Evolutionary conservation across 1,140 invertebrate genomes (phyloP).

Genomic region (Habropoda laboriosa): DNA sequence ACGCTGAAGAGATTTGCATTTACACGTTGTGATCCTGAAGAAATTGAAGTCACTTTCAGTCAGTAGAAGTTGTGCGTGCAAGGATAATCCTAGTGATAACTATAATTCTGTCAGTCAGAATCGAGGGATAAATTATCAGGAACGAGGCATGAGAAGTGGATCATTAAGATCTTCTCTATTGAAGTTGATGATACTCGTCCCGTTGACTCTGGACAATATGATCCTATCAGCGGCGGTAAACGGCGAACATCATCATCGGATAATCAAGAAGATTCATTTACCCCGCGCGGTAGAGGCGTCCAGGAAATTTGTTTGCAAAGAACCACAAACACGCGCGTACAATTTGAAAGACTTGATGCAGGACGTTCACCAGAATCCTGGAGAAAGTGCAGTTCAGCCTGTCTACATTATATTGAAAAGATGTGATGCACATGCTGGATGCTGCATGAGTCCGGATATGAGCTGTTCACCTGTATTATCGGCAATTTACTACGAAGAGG

Average conservation of each 20-base stretch:
- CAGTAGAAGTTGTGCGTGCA: not conserved
- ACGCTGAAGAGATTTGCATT: not conserved
- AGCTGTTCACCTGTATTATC: slow-evolving; percentile 57
- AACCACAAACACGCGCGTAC: slow-evolving; percentile 68
- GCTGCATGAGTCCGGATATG: slow-evolving; percentile 55
- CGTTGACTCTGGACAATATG: slow-evolving; percentile 33
- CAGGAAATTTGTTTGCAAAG: slow-evolving; percentile 54
- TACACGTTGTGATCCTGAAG: not conserved
- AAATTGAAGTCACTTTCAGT: too few species aligned
- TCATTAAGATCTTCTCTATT: slow-evolving; percentile 10
- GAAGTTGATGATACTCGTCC: slow-evolving; percentile 49
- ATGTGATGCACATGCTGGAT: slow-evolving; percentile 70
- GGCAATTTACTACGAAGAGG: slow-evolving; percentile 62
- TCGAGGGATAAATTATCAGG: not conserved
- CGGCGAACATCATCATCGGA: not conserved
- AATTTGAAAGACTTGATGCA: slow-evolving; percentile 66
- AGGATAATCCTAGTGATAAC: not conserved
- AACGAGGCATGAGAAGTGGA: slow-evolving; percentile 43
- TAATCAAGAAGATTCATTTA: slow-evolving; percentile 42
- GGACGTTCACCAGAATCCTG: slow-evolving; percentile 34
- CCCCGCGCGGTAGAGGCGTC: slow-evolving; percentile 32
- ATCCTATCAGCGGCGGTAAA: slow-evolving; percentile 13
- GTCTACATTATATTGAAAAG: slow-evolving; percentile 66
- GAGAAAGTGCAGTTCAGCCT: slow-evolving; percentile 56
- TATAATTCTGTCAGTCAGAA: not conserved